Percentiles rank a stretch among this genome's conserved stretches.
Conservation (phyloP, 1,140 invertebrate species). For the Cotesia vestalis region DNA sequence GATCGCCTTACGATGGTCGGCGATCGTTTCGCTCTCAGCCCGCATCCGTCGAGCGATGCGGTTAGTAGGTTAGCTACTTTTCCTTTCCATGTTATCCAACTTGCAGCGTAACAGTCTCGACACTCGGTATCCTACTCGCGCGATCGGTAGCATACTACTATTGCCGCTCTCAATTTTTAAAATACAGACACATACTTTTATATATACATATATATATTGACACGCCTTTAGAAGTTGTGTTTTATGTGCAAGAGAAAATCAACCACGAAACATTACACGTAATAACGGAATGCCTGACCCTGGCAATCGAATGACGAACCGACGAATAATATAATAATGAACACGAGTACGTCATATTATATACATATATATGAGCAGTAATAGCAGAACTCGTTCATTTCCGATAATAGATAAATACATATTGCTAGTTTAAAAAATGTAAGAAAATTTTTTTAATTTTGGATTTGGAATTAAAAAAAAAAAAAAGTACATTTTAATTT, state of each 20-base stretch:
- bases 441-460: no score
- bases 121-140: conserved; percentile 29
- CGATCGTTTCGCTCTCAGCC: conserved; percentile 44
- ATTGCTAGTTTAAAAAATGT: no score
- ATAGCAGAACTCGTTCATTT: no score
- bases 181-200: no score
- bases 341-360: no score
- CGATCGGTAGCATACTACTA: conserved; percentile 24
- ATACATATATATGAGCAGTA: no score
- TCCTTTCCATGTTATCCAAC: conserved; percentile 47
- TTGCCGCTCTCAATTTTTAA: not conserved
- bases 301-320: conserved; percentile 36
- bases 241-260: conserved; percentile 35
- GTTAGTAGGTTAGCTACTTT: conserved; percentile 47
- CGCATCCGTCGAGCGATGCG: conserved; percentile 45
- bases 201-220: not conserved
- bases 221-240: conserved; percentile 23
- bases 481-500: no score
- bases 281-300: conserved; percentile 42
- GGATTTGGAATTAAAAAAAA: no score
- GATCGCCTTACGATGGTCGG: conserved; percentile 31
- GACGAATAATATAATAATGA: no score
- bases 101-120: conserved; percentile 40
- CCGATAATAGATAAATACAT: no score
- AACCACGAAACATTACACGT: conserved; percentile 36